Percentiles rank a stretch among this genome's conserved stretches.
Evolutionary conservation across 2,797 vertebrate genomes (phyloP).

Genomic region (Chromis chromis): DNA sequence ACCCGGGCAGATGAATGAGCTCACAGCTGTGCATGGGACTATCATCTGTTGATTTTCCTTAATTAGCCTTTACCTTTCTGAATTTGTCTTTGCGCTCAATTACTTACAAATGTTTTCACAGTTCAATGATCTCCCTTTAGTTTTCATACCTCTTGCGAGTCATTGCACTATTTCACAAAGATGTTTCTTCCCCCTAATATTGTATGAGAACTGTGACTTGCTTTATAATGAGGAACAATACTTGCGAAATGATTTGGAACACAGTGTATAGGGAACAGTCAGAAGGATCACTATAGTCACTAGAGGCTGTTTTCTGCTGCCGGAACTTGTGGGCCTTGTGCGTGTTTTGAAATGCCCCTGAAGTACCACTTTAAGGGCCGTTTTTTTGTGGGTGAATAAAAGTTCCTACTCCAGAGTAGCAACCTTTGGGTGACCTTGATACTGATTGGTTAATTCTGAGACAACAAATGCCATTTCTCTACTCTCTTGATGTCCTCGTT

Average conservation of each 20-base stretch:
- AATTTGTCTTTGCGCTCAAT: neutral
- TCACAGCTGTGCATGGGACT: conserved; percentile 10
- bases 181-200: neutral
- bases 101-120: conserved; percentile 3
- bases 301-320: no score
- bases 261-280: neutral
- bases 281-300: neutral
- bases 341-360: no score
- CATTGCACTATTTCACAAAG: neutral
- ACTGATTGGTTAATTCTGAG: no score
- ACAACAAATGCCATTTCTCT: no score
- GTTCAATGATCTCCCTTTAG: neutral
- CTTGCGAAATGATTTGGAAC: neutral
- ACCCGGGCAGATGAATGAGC: neutral
- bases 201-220: neutral
- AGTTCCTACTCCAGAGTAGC: no score
- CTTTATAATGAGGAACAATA: neutral
- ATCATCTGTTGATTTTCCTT: conserved; percentile 20
- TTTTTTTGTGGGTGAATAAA: no score
- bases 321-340: no score
- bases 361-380: no score
- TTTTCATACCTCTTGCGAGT: conserved; percentile 5
- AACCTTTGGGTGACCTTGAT: no score
- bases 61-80: conserved; percentile 19
- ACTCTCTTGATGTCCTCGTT: no score